Evolutionary conservation across 2,888 invertebrate genomes (phyloP).

Genomic region (Hirtodrosophila trivittata): DNA sequence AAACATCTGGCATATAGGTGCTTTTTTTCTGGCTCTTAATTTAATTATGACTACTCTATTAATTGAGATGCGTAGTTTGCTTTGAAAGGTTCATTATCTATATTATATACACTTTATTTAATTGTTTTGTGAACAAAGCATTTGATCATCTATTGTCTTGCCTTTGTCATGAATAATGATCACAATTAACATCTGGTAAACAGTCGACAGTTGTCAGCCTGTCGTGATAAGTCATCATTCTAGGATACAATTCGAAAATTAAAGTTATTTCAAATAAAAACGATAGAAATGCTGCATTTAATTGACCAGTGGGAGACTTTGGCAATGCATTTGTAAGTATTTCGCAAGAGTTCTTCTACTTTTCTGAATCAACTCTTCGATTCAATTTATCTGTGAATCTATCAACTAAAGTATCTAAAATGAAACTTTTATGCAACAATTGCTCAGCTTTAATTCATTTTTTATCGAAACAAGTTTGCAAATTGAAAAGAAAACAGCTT

Average conservation of each 20-base stretch:
- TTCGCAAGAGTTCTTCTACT: too few species aligned
- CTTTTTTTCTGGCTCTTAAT: conserved; percentile 51
- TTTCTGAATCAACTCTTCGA: neutral
- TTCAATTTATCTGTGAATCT: too few species aligned
- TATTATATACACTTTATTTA: conserved; percentile 12
- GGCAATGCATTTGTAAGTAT: conserved; percentile 64
- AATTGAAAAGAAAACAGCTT: neutral
- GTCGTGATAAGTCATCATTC: conserved; percentile 31
- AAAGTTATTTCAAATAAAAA: neutral
- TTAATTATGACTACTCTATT: conserved; percentile 71
- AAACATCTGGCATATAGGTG: conserved; percentile 4
- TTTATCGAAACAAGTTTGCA: neutral
- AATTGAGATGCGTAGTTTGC: conserved; percentile 62
- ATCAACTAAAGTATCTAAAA: too few species aligned
- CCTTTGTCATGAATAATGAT: conserved; percentile 18
- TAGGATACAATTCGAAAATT: neutral
- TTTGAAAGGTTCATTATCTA: conserved; percentile 39
- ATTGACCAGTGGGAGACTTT: conserved; percentile 68
- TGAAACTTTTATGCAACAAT: too few species aligned
- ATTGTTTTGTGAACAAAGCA: conserved; percentile 19
- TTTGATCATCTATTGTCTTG: conserved; percentile 4
- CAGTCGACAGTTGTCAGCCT: conserved; percentile 44
- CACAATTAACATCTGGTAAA: conserved; percentile 24
- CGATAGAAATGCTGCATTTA: conserved; percentile 50
- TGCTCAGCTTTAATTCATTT: too few species aligned